Evolutionary conservation across 2,113 vertebrate genomes (phyloP).

Genomic region (Craseonycteris thonglongyai): DNA sequence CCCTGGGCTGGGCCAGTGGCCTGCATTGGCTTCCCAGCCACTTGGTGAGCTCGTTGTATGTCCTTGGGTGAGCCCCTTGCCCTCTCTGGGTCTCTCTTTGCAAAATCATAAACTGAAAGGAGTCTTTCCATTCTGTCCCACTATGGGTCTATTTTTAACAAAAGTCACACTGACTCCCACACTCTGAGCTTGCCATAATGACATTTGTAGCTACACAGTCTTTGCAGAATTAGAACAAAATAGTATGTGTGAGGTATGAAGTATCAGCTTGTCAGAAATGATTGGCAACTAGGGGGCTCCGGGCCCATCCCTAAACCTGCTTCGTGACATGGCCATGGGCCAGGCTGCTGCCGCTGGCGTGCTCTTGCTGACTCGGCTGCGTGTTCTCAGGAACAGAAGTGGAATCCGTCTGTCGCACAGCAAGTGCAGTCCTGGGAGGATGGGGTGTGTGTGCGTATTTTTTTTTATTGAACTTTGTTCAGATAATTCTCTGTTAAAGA

Average conservation of each 20-base stretch:
- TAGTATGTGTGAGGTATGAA: conserved; percentile 55
- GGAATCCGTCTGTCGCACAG: conserved; percentile 56
- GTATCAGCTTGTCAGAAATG: conserved; percentile 64
- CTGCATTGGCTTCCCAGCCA: too few relatives aligned
- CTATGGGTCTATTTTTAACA: conserved; percentile 44
- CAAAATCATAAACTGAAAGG: neutral
- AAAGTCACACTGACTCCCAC: neutral
- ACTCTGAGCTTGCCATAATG: neutral
- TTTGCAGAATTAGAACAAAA: conserved; percentile 38
- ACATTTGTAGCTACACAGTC: conserved; percentile 43
- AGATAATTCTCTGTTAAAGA: neutral
- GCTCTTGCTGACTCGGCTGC: neutral
- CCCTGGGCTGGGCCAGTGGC: neutral
- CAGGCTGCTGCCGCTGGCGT: neutral
- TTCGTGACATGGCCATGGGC: too few relatives aligned
- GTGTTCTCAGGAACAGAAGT: conserved; percentile 46
- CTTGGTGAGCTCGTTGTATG: neutral
- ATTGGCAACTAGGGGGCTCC: conserved; percentile 40
- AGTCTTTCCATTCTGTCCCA: neutral
- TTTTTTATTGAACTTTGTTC: neutral
- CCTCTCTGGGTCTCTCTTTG: neutral
- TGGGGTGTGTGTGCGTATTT: too few relatives aligned
- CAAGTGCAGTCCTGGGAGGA: conserved; percentile 23
- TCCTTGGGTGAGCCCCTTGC: neutral
- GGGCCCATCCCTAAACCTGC: too few relatives aligned